Base-by-base conservation (phyloP, 2,113 vertebrate genomes). In the Protobothrops flavoviridis region DNA sequence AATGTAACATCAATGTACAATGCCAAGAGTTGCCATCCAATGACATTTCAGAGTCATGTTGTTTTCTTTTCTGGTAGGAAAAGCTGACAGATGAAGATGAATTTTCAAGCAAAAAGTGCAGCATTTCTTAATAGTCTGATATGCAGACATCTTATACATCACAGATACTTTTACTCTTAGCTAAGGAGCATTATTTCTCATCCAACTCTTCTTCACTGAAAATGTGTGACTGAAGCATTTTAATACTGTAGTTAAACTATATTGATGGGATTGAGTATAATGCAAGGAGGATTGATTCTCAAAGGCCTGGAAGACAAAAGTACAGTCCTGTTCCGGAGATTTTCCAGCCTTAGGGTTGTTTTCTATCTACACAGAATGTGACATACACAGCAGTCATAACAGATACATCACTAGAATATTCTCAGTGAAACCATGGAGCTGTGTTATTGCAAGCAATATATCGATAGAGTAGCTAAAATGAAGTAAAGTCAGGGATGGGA, bases 1-100 rank as follows among this genome's bases (percentile, higher is more conserved):
- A 88, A 3, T 87, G 43, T 69, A 93, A 90, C 26, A 59, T 23
- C 90, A 93, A 56, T 48, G 48, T 86, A 85, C 93, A 91, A 59
- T 50, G 91, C 93, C 93, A 88, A 0, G 11, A 91, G 55, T 26
- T 91, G 88, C 0, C 0, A 74, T 17, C 39, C 26, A 61, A 48
- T 88, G 24, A 1, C 89, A 92, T 88, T 91, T 95, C 64, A 90
- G 93, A 69, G 20, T 3, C 88, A 7, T 15, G 20, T 5, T 21
- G 90, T 87, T 55, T 9, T n/a, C 0, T 59, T 9, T 61, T 81
- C 9, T 91, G 81, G 90, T 86, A 87, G 48, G 50, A 95, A 57
- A 39, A 24, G 0, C 57, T 91, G 39, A 55, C 69, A 91, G 92
- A 94, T 94, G 50, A 12, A 85, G 43, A 13, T 56, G 39, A 92